These are phyloP conservation scores for Fistularia tabacaria DNA, from an alignment of 2,797 vertebrate genomes.

Conservation along the genomic window DNA sequence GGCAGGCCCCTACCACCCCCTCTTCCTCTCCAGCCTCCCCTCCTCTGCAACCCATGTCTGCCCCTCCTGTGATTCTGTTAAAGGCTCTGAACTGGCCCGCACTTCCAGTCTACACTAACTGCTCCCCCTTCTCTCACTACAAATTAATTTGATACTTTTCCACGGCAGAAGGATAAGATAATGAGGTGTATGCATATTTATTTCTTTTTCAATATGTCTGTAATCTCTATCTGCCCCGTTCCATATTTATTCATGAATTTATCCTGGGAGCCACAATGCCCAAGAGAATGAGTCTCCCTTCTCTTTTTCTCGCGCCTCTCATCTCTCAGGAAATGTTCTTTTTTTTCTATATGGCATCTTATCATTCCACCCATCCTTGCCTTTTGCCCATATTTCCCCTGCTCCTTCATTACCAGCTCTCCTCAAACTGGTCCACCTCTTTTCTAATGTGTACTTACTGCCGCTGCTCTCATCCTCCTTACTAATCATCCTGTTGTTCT, in stretches of 20 bases:
- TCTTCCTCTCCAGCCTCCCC: slow-evolving; percentile 17
- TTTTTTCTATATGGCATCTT: background rate
- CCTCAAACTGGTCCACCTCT: slow-evolving; percentile 5
- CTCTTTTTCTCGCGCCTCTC: background rate
- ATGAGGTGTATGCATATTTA: slow-evolving; percentile 6
- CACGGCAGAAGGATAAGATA: slow-evolving; percentile 5
- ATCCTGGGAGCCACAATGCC: slow-evolving; percentile 6
- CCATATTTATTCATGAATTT: slow-evolving; percentile 39
- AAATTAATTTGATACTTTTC: slow-evolving; percentile 15
- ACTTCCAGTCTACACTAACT: background rate
- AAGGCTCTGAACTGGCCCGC: slow-evolving; percentile 34
- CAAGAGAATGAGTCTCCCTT: slow-evolving; percentile 10
- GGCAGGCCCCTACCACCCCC: slow-evolving; percentile 53
- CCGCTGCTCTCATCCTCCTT: slow-evolving; percentile 17
- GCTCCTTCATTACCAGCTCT: slow-evolving; percentile 25
- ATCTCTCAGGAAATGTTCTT: background rate
- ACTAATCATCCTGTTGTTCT: slow-evolving; percentile 22
- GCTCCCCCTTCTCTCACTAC: slow-evolving; percentile 13
- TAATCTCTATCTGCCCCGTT: slow-evolving; percentile 15
- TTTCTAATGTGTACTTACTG: slow-evolving; percentile 14
- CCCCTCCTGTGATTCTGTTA: slow-evolving; percentile 54
- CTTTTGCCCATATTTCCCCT: background rate
- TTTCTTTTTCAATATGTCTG: slow-evolving; percentile 7
- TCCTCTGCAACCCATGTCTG: slow-evolving; percentile 42
- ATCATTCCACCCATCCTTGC: background rate